phyloP scores from a whole-genome alignment of 1,140 invertebrate species.

The Pomacea maculata region DNA sequence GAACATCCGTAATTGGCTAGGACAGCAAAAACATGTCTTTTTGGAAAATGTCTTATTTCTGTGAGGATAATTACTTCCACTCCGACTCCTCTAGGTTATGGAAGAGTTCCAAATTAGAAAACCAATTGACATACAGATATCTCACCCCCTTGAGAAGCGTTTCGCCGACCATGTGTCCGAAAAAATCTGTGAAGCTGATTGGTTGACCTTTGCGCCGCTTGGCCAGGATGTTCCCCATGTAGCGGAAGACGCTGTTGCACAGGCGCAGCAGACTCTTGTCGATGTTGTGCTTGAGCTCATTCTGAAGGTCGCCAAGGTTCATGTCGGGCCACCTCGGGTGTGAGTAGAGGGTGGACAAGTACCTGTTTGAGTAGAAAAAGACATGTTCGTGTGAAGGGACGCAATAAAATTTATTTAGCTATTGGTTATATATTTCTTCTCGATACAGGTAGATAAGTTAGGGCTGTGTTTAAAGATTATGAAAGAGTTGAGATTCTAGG shows the following conservation, averaged over 20 bases:
- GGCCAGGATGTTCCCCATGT: slow-evolving; percentile 60
- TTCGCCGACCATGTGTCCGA: slow-evolving; percentile 68
- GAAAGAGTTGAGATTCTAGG: no score
- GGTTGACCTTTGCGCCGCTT: slow-evolving; percentile 66
- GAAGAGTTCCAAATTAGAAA: background rate
- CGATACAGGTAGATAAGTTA: no score
- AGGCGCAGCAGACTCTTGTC: slow-evolving; percentile 61
- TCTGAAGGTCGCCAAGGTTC: slow-evolving; percentile 57
- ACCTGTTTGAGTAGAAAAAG: slow-evolving; percentile 46
- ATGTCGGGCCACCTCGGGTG: slow-evolving; percentile 62
- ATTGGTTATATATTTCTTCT: background rate
- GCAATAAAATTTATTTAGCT: background rate
- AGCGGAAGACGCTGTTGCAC: slow-evolving; percentile 59
- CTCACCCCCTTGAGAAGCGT: slow-evolving; percentile 66
- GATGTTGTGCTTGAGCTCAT: slow-evolving; percentile 64
- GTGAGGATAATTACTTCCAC: background rate
- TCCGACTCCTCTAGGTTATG: background rate
- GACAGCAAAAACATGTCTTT: no score
- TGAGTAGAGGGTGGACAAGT: slow-evolving; percentile 64
- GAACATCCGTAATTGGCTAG: background rate
- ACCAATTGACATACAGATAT: background rate
- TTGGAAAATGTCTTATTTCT: no score
- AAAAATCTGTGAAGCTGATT: slow-evolving; percentile 69
- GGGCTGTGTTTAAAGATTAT: no score
- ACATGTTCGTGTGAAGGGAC: no score